Base-by-base conservation (phyloP, 2,113 vertebrate genomes). In the Colaptes auratus region DNA sequence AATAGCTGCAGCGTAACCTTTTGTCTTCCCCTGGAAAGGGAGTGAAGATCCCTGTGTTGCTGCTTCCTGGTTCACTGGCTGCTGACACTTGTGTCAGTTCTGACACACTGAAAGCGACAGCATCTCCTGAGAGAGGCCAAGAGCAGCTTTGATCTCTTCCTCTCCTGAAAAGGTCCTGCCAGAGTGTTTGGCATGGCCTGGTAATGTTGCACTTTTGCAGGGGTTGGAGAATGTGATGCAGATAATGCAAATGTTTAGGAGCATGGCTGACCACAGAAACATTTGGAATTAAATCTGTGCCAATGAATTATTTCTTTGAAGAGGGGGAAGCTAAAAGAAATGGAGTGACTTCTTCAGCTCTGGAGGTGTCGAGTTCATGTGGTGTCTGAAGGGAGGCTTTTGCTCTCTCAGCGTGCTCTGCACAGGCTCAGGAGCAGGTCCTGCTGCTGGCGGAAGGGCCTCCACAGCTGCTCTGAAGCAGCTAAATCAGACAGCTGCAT, bases 31-130 rank as follows among this genome's bases (percentile, higher is more conserved):
- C 63, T 92, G 91, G 61, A 63, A 93, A 35, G 50, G 63, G 24
- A 74, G 60, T n/a, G 25, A 66, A 91, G 93, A 84, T 93, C 74
- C 48, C 39, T 44, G 39, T 85, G 64, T 91, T 94, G 91, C 44
- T 17, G 70, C 66, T 92, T 86, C 36, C 46, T 16, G 42, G 28
- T 88, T 96, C 46, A 23, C 66, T 93, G 78, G 71, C 76, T 78
- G 23, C 36, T 66, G 89, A 74, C 78, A 31, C 83, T 56, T 94
- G 67, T 92, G 65, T 74, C 80, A 63, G 71, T 50, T 96, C 82
- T 95, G 93, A 80, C 67, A 60, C 53, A 21, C 14, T 83, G 61
- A 33, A 96, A 84, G 79, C 36, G 24, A 73, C 87, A 90, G 48
- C 48, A 16, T 88, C 66, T 89, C 55, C 75, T 58, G 82, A 21